These are phyloP conservation scores for Channa striata DNA, from an alignment of 2,797 vertebrate species.

Conservation along the genomic window DNA sequence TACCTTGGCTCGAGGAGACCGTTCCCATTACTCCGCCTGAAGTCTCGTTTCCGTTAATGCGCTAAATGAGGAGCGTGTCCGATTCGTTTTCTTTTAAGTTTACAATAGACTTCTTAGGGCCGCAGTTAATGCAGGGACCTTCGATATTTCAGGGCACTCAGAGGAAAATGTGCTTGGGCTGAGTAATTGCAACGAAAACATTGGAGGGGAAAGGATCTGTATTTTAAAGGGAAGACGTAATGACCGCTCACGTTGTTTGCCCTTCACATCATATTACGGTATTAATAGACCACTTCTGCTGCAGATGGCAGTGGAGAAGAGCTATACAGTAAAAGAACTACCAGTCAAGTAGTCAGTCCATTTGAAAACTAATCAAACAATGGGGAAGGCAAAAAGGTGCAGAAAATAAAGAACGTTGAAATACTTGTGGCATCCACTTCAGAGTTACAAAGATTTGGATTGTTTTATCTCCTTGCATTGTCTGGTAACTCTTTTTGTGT, in stretches of 20 bases:
- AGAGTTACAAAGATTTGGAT: too few relatives aligned
- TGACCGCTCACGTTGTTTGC: slow-evolving; percentile 57
- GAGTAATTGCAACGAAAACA: slow-evolving; percentile 77
- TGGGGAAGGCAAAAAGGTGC: not conserved
- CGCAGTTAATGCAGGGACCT: slow-evolving; percentile 45
- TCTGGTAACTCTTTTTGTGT: too few relatives aligned
- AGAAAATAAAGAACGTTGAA: too few relatives aligned
- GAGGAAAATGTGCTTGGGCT: slow-evolving; percentile 74
- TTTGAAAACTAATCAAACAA: slow-evolving; percentile 24
- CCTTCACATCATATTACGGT: slow-evolving; percentile 65
- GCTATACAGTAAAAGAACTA: slow-evolving; percentile 38
- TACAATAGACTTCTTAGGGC: slow-evolving; percentile 54
- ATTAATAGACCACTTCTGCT: slow-evolving; percentile 60
- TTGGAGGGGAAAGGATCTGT: slow-evolving; percentile 60
- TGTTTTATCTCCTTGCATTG: not conserved
- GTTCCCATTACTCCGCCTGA: slow-evolving; percentile 28
- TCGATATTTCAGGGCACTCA: slow-evolving; percentile 51
- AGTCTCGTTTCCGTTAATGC: slow-evolving; percentile 55
- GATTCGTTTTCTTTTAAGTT: slow-evolving; percentile 54
- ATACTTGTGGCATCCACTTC: too few relatives aligned
- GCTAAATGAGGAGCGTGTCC: slow-evolving; percentile 32
- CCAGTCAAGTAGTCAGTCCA: slow-evolving; percentile 40
- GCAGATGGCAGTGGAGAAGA: slow-evolving; percentile 27
- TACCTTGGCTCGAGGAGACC: slow-evolving; percentile 28
- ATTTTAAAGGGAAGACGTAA: slow-evolving; percentile 66